phyloP scores from a whole-genome alignment of 2,888 invertebrate species.

The Rotaria macrura region DNA sequence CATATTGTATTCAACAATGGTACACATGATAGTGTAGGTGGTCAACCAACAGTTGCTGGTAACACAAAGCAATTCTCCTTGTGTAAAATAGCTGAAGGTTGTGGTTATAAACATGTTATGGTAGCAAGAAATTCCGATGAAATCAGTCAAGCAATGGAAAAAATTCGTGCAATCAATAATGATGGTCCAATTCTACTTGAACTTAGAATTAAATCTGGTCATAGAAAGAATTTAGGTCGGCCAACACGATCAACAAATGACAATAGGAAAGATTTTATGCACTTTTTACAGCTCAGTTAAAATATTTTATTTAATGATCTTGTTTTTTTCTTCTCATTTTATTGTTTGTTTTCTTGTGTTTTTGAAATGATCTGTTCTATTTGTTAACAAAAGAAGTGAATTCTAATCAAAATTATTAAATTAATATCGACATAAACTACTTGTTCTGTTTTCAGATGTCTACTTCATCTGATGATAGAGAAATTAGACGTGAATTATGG shows the following conservation, averaged over 20 bases:
- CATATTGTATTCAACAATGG: constrained; percentile 52
- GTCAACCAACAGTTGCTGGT: constrained; percentile 46
- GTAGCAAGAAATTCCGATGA: constrained; percentile 38
- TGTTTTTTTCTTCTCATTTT: not conserved
- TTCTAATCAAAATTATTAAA: no score
- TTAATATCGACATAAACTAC: no score
- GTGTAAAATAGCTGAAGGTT: constrained; percentile 19
- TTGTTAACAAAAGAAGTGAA: no score
- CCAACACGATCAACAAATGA: constrained; percentile 50
- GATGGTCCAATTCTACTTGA: constrained; percentile 49
- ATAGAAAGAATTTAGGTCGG: constrained; percentile 48
- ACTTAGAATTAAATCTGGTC: constrained; percentile 45
- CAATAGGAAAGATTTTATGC: constrained; percentile 51
- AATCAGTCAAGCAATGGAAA: constrained; percentile 40
- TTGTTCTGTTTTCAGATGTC: not conserved
- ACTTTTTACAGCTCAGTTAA: constrained; percentile 43
- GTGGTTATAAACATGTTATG: constrained; percentile 28
- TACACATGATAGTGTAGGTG: constrained; percentile 52
- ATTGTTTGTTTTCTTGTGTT: not conserved
- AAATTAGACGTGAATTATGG: constrained; percentile 86
- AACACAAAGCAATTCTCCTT: constrained; percentile 24
- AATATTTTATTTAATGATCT: constrained; percentile 16
- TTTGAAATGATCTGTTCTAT: not conserved
- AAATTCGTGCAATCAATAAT: constrained; percentile 37
- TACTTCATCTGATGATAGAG: constrained; percentile 63